These are phyloP conservation scores for Dynastes grantii DNA, from an alignment of 2,888 invertebrate genomes.

Conservation along the genomic window DNA sequence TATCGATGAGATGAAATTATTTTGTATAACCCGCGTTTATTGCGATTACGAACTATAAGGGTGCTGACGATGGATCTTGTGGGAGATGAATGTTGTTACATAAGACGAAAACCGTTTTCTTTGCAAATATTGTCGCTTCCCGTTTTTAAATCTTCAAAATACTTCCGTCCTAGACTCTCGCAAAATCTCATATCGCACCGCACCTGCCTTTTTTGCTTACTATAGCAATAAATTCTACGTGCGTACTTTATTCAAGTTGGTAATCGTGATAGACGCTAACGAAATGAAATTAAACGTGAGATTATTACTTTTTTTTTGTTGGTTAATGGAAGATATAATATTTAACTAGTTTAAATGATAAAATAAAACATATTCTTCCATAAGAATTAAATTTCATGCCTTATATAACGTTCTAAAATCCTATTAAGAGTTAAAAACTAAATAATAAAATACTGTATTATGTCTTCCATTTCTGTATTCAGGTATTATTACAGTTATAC, in stretches of 20 bases:
- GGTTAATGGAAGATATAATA: slow-evolving; percentile 36
- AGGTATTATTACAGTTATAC: slow-evolving; percentile 20
- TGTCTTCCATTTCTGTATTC: slow-evolving; percentile 38
- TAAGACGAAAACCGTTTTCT: no score
- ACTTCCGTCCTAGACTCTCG: no score
- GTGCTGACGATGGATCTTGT: neutral
- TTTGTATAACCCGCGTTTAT: neutral
- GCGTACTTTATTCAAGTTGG: neutral
- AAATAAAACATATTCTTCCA: slow-evolving; percentile 4
- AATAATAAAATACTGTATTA: slow-evolving; percentile 20
- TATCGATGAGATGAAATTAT: neutral
- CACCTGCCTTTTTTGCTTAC: no score
- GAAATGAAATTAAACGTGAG: neutral
- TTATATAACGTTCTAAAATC: slow-evolving; percentile 12
- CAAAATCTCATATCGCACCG: no score
- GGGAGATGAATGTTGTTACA: neutral
- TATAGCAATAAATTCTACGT: no score
- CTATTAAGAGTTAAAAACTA: neutral
- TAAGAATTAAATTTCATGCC: neutral
- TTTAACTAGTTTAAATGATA: neutral
- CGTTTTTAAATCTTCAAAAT: no score
- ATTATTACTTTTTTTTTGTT: neutral
- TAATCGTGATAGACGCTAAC: neutral
- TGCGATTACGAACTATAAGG: slow-evolving; percentile 8
- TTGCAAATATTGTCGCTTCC: no score